phyloP scores from a whole-genome alignment of 2,888 invertebrate genomes.

The Andrena minutula region DNA sequence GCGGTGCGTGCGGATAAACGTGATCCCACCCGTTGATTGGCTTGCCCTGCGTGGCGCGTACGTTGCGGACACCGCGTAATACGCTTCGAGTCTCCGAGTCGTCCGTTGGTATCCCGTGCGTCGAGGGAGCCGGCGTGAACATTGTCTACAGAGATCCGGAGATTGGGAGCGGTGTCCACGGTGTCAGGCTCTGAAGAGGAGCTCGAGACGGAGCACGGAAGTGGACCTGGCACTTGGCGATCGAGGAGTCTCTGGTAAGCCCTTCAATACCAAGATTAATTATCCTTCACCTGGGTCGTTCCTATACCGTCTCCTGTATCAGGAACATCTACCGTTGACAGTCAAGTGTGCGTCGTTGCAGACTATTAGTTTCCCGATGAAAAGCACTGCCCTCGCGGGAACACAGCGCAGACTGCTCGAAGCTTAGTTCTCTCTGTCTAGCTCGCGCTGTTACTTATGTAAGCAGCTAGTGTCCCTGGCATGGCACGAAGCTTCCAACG shows the following conservation, averaged over 20 bases:
- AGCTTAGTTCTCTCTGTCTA: constrained; percentile 12
- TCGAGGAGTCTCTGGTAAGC: background rate
- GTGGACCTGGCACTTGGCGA: too few relatives aligned
- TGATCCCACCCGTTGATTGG: constrained; percentile 1
- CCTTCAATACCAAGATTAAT: background rate
- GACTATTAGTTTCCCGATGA: background rate
- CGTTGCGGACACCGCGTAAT: constrained; percentile 13
- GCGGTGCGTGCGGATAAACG: constrained; percentile 21
- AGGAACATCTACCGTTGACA: too few relatives aligned
- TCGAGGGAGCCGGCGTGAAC: constrained; percentile 9
- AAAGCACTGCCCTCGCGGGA: constrained; percentile 16
- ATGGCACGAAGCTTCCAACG: background rate
- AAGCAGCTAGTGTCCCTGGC: constrained; percentile 42
- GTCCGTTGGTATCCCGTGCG: background rate
- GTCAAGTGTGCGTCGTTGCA: background rate
- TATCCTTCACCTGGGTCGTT: background rate
- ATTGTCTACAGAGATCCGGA: background rate
- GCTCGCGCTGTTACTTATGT: constrained; percentile 22
- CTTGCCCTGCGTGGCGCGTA: constrained; percentile 29
- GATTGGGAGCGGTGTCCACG: constrained; percentile 4
- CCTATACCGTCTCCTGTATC: too few relatives aligned
- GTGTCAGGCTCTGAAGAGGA: background rate
- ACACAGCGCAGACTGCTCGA: constrained; percentile 23
- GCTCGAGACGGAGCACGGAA: too few relatives aligned
- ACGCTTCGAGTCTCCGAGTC: too few relatives aligned